Evolutionary conservation across 2,797 vertebrate genomes (phyloP), one percentile per base, ranked within the genome.

Genomic region (Hafferia zeledoni): DNA sequence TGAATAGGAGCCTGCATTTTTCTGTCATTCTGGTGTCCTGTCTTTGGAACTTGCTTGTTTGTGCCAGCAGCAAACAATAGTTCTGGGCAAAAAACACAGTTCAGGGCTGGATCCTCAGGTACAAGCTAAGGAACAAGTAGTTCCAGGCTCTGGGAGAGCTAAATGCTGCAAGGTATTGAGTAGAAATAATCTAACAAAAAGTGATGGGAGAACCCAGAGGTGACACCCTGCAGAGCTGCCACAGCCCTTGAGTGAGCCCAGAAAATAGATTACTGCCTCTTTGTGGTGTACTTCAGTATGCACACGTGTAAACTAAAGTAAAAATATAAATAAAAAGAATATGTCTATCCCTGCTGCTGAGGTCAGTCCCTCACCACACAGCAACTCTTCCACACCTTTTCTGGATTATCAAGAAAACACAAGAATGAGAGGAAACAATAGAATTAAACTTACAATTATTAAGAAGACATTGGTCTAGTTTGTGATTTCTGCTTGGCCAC

Each of bases 301-400:
- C 35, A 9, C 15, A 44, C 4, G 3, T 43, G 13, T 6, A 84
- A 64, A 64, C 22, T 55, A 52, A 50, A 52, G 10, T 27, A 35
- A 50, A 75, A 83, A 33, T n/a, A 11, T 17, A 23, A 35, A n/a
- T 28, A 24, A 35, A 67, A 86, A 11, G 39, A 4, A 71, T 28
- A 68, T 43, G 39, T 65, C 35, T 86, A 46, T 7, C 6, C 39
- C n/a, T 69, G 17, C 35, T 89, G 28, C 3, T 11, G 4, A 22
- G 13, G 37, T 44, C 27, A 76, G 9, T 10, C 30, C 10, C 16
- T 67, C 31, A 56, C 9, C 19, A 60, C 12, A 8, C 4, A 68
- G 13, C 30, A 37, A 25, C 11, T 15, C 8, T n/a, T 63, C 9
- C 3, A 47, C 0, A 1, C 61, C 17, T 87, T 25, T 50, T 71